Conservation (phyloP, 2,113 vertebrate genomes). For the Pterocles gutturalis region DNA sequence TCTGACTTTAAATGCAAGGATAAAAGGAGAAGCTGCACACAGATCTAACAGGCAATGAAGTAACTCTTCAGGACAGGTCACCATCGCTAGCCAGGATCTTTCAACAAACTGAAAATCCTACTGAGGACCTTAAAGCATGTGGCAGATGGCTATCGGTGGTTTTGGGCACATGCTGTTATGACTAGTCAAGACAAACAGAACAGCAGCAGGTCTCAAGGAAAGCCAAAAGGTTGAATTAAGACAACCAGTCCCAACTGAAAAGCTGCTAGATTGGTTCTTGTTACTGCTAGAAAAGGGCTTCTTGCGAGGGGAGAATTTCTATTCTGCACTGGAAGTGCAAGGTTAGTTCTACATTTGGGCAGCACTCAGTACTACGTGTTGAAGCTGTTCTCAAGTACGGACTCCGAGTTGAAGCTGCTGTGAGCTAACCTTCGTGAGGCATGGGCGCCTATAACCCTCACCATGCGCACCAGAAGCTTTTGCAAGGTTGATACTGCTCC, state of each 20-base stretch:
- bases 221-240: conserved; percentile 7
- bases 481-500: neutral
- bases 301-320: neutral
- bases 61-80: neutral
- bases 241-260: neutral
- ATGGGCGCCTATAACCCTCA: neutral
- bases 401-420: neutral
- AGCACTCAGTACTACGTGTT: neutral
- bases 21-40: conserved; percentile 17
- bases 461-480: neutral
- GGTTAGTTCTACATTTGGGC: neutral
- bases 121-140: neutral
- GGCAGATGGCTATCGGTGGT: neutral
- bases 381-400: neutral
- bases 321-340: neutral
- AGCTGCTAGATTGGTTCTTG: neutral
- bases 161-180: neutral
- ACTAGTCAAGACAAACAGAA: neutral
- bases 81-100: neutral
- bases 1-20: neutral
- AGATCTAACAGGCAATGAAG: neutral
- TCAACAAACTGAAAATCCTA: neutral
- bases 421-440: neutral
- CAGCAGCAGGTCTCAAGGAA: neutral
- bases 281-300: neutral